phyloP scores from a whole-genome alignment of 2,797 vertebrate species.

The Acestrorhynchus altus region DNA sequence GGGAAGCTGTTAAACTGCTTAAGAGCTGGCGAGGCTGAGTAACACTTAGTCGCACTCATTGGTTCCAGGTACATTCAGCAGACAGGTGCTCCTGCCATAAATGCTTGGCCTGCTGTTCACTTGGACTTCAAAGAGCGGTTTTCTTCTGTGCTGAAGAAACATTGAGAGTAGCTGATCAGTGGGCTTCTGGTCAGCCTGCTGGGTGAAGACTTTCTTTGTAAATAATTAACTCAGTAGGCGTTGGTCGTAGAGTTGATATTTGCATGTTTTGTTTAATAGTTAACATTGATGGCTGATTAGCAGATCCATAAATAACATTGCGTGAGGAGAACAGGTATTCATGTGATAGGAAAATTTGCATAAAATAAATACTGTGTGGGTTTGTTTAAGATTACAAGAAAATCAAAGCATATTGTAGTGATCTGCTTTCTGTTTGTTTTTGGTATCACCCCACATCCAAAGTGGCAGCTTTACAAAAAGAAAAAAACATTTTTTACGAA shows the following conservation, averaged over 20 bases:
- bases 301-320: constrained; percentile 67
- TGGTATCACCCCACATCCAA: too few species aligned
- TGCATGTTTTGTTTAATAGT: constrained; percentile 79
- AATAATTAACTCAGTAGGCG: constrained; percentile 33
- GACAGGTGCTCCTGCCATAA: constrained; percentile 72
- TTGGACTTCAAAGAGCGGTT: constrained; percentile 20
- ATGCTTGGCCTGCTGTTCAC: constrained; percentile 47
- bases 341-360: constrained; percentile 28
- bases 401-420: background rate
- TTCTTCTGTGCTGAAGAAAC: background rate
- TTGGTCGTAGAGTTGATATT: constrained; percentile 65
- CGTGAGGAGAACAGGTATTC: background rate
- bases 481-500: too few species aligned
- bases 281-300: constrained; percentile 72
- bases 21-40: background rate
- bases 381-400: background rate
- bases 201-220: constrained; percentile 20
- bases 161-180: constrained; percentile 66
- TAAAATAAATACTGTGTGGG: constrained; percentile 1
- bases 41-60: background rate
- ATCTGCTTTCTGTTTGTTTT: background rate
- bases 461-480: too few species aligned
- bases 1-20: background rate
- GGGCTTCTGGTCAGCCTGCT: background rate
- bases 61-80: constrained; percentile 44